Percentiles rank a stretch among this genome's conserved stretches.
Conservation (phyloP, 2,113 vertebrate species). For the Rousettus leschenaultii region DNA sequence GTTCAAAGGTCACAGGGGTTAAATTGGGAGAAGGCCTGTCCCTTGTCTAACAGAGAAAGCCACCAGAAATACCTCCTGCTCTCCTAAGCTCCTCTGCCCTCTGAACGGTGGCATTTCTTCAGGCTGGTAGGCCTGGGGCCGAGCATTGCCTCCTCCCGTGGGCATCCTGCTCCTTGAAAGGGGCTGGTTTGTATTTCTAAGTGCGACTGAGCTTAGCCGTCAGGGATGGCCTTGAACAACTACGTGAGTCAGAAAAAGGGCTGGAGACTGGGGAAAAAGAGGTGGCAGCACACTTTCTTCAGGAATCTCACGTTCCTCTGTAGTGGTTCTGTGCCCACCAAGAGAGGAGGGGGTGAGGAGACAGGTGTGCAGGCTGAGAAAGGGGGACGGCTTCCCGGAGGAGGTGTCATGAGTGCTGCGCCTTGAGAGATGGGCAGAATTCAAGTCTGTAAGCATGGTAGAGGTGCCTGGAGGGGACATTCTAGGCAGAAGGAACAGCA, state of each 20-base stretch:
- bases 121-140: neutral
- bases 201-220: neutral
- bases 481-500: neutral
- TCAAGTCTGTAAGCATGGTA: neutral
- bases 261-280: neutral
- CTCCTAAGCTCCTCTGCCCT: neutral
- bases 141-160: neutral
- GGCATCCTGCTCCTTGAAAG: fast-evolving
- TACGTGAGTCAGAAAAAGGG: neutral
- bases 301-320: neutral
- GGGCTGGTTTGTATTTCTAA: neutral
- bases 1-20: constrained; percentile 78
- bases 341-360: neutral
- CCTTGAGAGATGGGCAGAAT: neutral
- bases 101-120: neutral
- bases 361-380: neutral
- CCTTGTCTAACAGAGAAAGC: constrained; percentile 59
- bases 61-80: constrained; percentile 36
- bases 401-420: neutral
- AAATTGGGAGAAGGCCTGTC: constrained; percentile 57
- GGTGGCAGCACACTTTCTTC: neutral
- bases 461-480: neutral
- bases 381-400: neutral
- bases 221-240: neutral
- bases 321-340: neutral